Base-by-base conservation (phyloP, 2,113 vertebrate genomes). In the Triplophysa tibetana region DNA sequence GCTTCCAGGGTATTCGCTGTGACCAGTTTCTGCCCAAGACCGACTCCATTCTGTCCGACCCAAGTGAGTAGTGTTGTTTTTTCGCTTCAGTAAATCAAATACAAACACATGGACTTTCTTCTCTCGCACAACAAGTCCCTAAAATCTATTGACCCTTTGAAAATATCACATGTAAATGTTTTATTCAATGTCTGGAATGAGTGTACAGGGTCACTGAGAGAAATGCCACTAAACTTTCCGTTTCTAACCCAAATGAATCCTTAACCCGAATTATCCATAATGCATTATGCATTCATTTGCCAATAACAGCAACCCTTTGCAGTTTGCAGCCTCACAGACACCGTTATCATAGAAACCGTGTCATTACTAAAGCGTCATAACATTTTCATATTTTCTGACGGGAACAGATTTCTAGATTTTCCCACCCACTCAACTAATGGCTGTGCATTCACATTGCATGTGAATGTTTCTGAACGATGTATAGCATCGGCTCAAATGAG, bases 11-110 rank as follows among this genome's bases (percentile, higher is more conserved):
- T 86, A 96, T 98, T 81, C 97, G 98, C 81, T 99, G 98, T 87
- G 96, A 99, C 91, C 98, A 99, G 89, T 99, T 98, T 88, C 94
- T 99, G 86, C 98, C 98, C 86, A 99, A 99, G 94, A 99, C 98
- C 0, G 98, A 99, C 92, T 98, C 98, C 88, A 96, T 99, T 90
- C 92, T 99, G 85, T 98, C 97, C 33, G 97, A 98, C 92, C 97
- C 97, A 92, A 98, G 98, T 99, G 93, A 86, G 97, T 94, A 83
- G 19, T 19, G 33, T 70, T 21, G 11, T 38, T 52, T 52, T n/a
- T 60, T n/a, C 4, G 43, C 9, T 77, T 50, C 13, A 60, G 60
- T 58, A 45, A 56, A 43, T 60, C 56, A 17, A 2, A 56, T 50
- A 41, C 45, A 77, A 33, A 70, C 26, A 19, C 61, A 33, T n/a